Evolutionary conservation across 2,888 invertebrate species (phyloP).

Genomic region (Osedax frankpressi): DNA sequence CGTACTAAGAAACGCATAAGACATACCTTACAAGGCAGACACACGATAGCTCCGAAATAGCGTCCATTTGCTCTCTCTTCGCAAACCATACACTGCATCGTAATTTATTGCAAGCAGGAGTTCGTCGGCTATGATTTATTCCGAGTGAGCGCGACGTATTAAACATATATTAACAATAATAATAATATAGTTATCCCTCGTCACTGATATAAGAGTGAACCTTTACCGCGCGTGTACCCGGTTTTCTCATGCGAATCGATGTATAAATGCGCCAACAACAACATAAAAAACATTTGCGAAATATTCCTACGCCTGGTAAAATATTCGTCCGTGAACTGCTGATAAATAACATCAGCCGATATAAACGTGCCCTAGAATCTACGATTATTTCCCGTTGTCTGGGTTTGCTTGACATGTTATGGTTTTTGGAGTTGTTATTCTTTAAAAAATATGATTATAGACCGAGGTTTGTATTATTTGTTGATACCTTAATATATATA

Average conservation of each 20-base stretch:
- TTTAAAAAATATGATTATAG: not conserved
- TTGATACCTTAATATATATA: too few relatives aligned
- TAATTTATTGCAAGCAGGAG: not conserved
- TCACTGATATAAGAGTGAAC: too few relatives aligned
- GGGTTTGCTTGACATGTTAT: not conserved
- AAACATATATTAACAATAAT: too few relatives aligned
- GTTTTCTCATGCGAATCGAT: too few relatives aligned
- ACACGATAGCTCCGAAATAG: constrained; percentile 30
- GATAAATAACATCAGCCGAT: too few relatives aligned
- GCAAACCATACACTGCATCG: constrained; percentile 21
- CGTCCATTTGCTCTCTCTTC: constrained; percentile 28
- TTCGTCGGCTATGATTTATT: not conserved
- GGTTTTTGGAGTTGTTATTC: not conserved
- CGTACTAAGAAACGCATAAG: too few relatives aligned
- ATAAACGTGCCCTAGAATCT: not conserved
- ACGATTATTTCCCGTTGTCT: not conserved
- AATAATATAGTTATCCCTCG: too few relatives aligned
- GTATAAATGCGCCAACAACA: too few relatives aligned
- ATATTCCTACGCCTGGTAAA: too few relatives aligned
- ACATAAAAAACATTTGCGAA: not conserved
- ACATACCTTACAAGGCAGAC: constrained; percentile 29
- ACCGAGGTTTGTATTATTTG: too few relatives aligned
- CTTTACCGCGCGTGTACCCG: too few relatives aligned
- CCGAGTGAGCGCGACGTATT: not conserved
- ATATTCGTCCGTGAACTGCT: too few relatives aligned